phyloP scores from a whole-genome alignment of 2,888 invertebrate species.

The Thereva unica region DNA sequence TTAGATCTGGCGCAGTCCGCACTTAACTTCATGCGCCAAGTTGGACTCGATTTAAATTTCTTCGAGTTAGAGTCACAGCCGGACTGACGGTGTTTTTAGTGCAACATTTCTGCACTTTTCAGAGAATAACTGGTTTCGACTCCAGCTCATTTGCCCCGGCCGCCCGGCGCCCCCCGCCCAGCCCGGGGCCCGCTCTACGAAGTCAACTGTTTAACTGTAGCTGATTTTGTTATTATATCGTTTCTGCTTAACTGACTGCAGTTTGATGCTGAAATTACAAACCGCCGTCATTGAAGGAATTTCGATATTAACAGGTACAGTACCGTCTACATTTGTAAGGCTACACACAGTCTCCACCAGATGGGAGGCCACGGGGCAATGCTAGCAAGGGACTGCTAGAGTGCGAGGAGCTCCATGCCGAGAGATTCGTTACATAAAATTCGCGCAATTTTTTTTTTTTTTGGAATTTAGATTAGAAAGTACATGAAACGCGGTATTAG shows the following conservation, averaged over 20 bases:
- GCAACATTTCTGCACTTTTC: conserved; percentile 36
- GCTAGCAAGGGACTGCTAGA: no score
- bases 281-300: conserved; percentile 4
- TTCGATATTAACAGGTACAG: no score
- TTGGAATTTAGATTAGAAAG: no score
- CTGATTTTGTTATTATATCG: conserved; percentile 24
- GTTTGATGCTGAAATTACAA: conserved; percentile 27
- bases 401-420: no score
- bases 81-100: conserved; percentile 23
- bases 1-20: conserved; percentile 28
- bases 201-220: background rate
- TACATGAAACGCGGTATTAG: no score
- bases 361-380: no score
- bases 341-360: no score
- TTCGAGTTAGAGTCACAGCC: conserved; percentile 12
- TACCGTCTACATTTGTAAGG: no score
- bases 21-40: background rate
- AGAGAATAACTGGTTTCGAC: conserved; percentile 35
- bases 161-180: background rate
- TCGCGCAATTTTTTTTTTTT: no score
- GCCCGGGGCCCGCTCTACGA: background rate
- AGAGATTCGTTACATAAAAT: no score
- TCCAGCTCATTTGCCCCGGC: background rate
- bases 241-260: conserved; percentile 18
- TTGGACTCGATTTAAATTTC: conserved; percentile 33